Conservation (phyloP, 2,113 vertebrate genomes). For the Erpornis zantholeuca region DNA sequence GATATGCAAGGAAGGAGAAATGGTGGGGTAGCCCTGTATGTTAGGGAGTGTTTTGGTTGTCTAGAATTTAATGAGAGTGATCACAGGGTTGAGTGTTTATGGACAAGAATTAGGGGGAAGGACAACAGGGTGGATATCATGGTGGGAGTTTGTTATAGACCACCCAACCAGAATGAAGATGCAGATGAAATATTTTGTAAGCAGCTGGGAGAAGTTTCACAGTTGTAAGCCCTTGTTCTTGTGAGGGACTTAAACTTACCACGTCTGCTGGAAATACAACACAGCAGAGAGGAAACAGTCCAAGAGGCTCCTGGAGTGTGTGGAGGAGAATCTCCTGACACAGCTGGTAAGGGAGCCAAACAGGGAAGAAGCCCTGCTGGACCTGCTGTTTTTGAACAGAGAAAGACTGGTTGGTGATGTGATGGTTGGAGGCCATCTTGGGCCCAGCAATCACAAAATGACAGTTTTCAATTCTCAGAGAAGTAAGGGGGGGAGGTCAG, state of each 20-base stretch:
- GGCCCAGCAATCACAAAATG: not conserved
- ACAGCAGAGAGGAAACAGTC: no score
- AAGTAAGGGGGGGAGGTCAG: not conserved
- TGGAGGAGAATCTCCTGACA: no score
- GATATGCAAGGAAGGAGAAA: not conserved
- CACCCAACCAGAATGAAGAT: not conserved
- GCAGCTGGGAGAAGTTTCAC: not conserved
- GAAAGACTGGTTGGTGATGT: not conserved
- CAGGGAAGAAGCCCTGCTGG: no score
- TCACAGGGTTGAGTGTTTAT: not conserved
- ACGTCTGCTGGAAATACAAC: no score
- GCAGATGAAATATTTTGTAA: not conserved
- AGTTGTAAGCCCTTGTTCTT: not conserved
- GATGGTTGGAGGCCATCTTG: not conserved
- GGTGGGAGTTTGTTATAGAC: not conserved
- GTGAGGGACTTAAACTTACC: not conserved
- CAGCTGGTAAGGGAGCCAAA: no score
- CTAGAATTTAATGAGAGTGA: not conserved
- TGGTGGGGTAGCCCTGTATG: not conserved
- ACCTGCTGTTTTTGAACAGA: no score
- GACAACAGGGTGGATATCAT: not conserved
- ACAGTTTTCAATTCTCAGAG: not conserved
- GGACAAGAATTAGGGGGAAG: not conserved
- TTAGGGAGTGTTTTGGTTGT: no score
- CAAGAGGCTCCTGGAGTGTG: no score